These are phyloP conservation scores for Argyrosomus japonicus DNA, from an alignment of 2,113 vertebrate genomes.

Conservation along the genomic window DNA sequence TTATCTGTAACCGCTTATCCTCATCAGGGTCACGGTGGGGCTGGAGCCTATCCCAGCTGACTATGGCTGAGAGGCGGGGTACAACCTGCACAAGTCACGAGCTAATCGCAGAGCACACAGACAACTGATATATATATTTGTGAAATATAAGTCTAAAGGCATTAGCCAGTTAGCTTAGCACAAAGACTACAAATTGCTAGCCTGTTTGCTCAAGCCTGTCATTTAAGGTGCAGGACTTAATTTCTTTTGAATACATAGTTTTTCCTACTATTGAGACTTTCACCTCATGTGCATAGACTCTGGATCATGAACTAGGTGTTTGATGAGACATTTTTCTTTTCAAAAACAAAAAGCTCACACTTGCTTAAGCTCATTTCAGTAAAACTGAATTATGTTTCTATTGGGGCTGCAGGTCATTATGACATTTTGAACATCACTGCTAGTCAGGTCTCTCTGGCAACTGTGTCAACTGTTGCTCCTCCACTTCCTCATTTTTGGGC, in stretches of 20 bases:
- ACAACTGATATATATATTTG: too few species aligned
- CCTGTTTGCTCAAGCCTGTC: background rate
- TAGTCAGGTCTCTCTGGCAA: background rate
- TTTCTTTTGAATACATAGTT: background rate
- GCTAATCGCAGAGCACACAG: too few species aligned
- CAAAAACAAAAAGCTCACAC: background rate
- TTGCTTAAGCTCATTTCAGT: background rate
- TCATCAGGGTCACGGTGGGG: too few species aligned
- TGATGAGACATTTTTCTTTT: background rate
- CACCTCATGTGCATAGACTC: background rate
- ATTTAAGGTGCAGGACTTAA: background rate
- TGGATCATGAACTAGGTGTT: too few species aligned
- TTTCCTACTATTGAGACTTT: background rate
- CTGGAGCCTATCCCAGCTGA: too few species aligned
- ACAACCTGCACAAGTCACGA: too few species aligned
- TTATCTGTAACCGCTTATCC: too few species aligned
- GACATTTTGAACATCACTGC: conserved; percentile 12
- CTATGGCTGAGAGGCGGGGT: too few species aligned
- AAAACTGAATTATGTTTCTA: background rate
- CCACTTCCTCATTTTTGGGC: conserved; percentile 38
- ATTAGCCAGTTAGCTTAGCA: too few species aligned
- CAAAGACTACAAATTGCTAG: too few species aligned
- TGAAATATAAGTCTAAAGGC: too few species aligned
- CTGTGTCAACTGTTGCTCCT: conserved; percentile 7
- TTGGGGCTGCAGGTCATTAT: background rate